Evolutionary conservation across 2,797 vertebrate species (phyloP), one percentile per base, ranked within the genome.

Genomic region (Cichlasoma orientale): DNA sequence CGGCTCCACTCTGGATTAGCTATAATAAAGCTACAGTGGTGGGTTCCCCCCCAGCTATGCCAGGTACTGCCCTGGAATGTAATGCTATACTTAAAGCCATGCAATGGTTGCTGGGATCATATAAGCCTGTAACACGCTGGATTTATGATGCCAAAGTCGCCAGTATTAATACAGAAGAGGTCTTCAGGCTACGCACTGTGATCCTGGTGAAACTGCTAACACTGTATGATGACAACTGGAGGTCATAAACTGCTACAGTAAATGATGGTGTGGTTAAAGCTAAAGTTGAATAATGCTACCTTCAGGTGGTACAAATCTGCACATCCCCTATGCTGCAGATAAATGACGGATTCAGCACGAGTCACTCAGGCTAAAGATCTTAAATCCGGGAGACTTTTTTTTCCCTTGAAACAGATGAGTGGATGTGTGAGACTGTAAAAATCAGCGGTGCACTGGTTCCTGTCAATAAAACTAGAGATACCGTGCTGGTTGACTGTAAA

Each of bases 121-220:
- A 89, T 89, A 91, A 93, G 85, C 90, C 87, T 90, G 85, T 93
- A 90, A 88, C 89, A 92, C 44, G 88, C 88, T 74, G 89, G 90
- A 93, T 93, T 91, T 91, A 92, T 87, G 83, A 83, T 72, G 84
- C 86, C 86, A 84, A 84, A 85, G 85, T 89, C 90, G 85, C 86
- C 54, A 9, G 86, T 79, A 78, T 84, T 88, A 88, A 83, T 79
- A 83, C 88, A 70, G 79, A 18, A 68, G 72, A 71, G 82, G 87
- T 86, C 89, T 85, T 70, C 72, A 27, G 88, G 87, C 82, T 33
- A 83, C 77, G 69, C 56, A 78, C 76, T 58, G 77, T 85, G 88
- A 90, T 89, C 87, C 89, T 73, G 78, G 81, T 59, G 76, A 89
- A 89, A 87, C 75, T 77, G 87, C 85, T 73, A 86, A 89, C 86